phyloP scores from a whole-genome alignment of 2,797 vertebrate genomes.

The Acomys russatus region DNA sequence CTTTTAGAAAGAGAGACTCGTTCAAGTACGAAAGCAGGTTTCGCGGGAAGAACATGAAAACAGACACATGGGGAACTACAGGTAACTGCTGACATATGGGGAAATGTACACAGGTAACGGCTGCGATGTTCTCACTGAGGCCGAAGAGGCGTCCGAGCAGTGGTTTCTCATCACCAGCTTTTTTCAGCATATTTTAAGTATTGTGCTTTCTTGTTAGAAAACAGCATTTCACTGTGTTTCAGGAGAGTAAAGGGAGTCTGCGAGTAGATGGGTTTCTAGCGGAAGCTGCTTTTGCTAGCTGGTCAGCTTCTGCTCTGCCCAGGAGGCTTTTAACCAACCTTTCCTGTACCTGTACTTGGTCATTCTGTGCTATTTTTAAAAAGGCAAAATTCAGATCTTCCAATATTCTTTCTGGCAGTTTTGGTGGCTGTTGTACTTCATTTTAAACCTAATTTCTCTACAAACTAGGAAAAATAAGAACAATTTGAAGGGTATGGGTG shows the following conservation, averaged over 20 bases:
- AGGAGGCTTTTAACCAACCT: background rate
- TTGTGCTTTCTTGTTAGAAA: background rate
- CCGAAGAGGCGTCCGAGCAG: background rate
- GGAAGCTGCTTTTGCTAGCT: background rate
- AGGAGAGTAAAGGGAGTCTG: background rate
- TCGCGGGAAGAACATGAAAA: constrained; percentile 98
- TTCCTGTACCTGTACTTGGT: background rate
- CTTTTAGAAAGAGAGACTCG: constrained; percentile 97
- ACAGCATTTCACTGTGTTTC: constrained; percentile 23
- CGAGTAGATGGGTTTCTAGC: background rate
- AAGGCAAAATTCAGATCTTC: constrained; percentile 8
- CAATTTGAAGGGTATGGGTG: background rate
- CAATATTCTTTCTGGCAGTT: constrained; percentile 21
- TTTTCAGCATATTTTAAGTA: constrained; percentile 10
- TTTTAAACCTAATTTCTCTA: constrained; percentile 1
- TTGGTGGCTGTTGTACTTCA: background rate
- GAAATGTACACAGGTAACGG: constrained; percentile 95
- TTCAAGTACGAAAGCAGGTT: constrained; percentile 97
- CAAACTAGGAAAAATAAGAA: constrained; percentile 15
- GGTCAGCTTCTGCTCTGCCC: background rate
- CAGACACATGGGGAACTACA: constrained; percentile 98
- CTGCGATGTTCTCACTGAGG: constrained; percentile 86
- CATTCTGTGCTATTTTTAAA: constrained; percentile 34
- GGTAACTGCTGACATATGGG: constrained; percentile 96
- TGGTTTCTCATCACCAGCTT: background rate